Base-by-base conservation (phyloP, 2,888 invertebrate genomes). In the Eilema griseolum region DNA sequence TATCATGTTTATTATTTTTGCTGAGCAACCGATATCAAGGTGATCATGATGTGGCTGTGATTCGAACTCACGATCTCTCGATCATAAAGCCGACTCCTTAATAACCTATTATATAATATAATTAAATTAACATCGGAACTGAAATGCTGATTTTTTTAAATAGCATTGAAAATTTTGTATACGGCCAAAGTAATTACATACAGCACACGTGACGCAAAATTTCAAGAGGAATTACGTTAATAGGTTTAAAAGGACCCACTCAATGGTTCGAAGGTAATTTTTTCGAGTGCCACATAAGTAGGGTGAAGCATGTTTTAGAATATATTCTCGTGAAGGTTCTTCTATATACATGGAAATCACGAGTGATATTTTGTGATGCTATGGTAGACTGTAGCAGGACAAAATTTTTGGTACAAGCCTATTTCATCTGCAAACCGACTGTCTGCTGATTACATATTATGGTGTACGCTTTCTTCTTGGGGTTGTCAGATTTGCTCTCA, bases 181-280 rank as follows among this genome's bases (percentile, higher is more conserved):
- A 23, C 31, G 1, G 33, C 23, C 4, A 37, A 70, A 73, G 75
- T 81, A 70, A 74, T 76, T 70, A 69, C 65, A 65, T 68, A 64
- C 67, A 69, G 20, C 14, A 37, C 28, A 28, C 24, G 64, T 26
- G 52, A 60, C 69, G 68, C 16, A 60, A 66, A 72, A 77, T 77
- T 77, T 78, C 69, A 63, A 74, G 68, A 26, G 68, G 66, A 70
- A 73, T 79, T 78, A 77, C 72, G 74, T 56, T 81, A 85, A 82
- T 77, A 69, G 74, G 60, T 79, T 79, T 71, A 72, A 75, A 81
- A 69, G 60, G 77, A 76, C 72, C 69, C 62, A 23, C 69, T 63
- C 75, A 79, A 78, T 77, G 77, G 79, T 76, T 66, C 67, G 73
- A 73, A 85, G 82, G 88, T 87, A 88, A 87, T 88, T 88, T 87